Evolutionary conservation across 1,140 invertebrate genomes (phyloP), one percentile per base, ranked within the genome.

Genomic region (Heliconius congener): DNA sequence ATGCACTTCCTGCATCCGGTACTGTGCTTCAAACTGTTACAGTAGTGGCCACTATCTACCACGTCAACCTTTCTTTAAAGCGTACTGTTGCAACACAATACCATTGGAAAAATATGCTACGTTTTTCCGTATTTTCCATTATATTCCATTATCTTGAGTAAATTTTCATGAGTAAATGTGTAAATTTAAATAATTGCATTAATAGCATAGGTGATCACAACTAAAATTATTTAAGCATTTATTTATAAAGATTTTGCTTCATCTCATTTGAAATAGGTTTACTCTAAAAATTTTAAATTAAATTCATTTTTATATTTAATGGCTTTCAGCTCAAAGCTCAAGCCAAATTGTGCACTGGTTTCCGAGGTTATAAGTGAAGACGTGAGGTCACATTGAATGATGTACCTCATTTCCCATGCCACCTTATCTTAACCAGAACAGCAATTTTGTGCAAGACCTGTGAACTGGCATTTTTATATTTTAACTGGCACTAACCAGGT

Each of bases 1-100:
- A 77, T 66, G 60, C 75, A 81, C 79, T 74, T 81, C 79, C 79
- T 81, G 57, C 57, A 74, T 81, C 79, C 79, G 79, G 79, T 74
- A n/a, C 55, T 71, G 71, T 72, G 55, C 76, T 76, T 77, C 76
- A 76, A 73, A 77, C 79, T 66, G 75, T 74, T 71, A 37, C 66
- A 57, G 73, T 72, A 71, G 79, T 71, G 76, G 71, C 75, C 72
- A 52, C 75, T 81, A 77, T 81, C 79, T 81, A 77, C 75, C 57
- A 81, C 52, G 73, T 76, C 79, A 80, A 73, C 34, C 55, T 55
- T 76, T 73, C 74, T 76, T 77, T 80, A 73, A 75, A 76, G 30
- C 34, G 75, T 42, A 66, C 71, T 42, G 8, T 42, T 66, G 30
- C 23, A 30, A 16, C 13, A 73, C 42, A 73, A 72, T 72, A 72